Base-by-base conservation (phyloP, 2,113 vertebrate genomes). In the Micromys minutus region DNA sequence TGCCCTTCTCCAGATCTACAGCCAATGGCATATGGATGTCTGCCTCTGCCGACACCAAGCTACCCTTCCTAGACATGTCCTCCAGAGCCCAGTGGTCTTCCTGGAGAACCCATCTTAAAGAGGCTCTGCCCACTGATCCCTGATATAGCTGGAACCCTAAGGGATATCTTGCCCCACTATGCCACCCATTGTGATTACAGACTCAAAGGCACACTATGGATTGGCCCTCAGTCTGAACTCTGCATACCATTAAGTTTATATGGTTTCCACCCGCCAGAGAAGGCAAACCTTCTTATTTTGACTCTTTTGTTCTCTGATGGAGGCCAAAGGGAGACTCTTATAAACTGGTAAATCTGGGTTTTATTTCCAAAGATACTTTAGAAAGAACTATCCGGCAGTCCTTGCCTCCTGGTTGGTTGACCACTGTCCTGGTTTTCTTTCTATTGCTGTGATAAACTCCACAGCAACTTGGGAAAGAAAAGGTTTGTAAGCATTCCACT, bases 1-100 rank as follows among this genome's bases (percentile, higher is more conserved):
- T 88, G 26, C 45, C 93, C 85, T 93, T 87, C 87, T 59, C 22
- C 13, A 79, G 83, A 96, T 22, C 76, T 92, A n/a, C 29, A 74
- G 59, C 12, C 24, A 29, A 91, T 31, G 77, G n/a, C n/a, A 5
- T 36, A 0, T 15, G 31, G 36, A 47, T 36, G n/a, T 15, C 74
- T 47, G 36, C 47, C 50, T 80, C 81, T 61, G 57, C 72, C 7
- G 69, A 91, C 11, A 77, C 59, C 36, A 52, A 42, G 24, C 52
- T 22, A 26, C 5, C 7, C 12, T n/a, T 9, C 69, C 65, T 47
- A 17, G 42, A 47, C 34, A 31, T 24, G 50, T 24, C 72, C 59
- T 47, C 21, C 71, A 57, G 45, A 90, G 24, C 21, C 24, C 50
- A 22, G 26, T 19, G 61, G 42, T n/a, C 10, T 0, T 79, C 47